Conservation (phyloP, 2,113 vertebrate genomes). For the Argyrosomus japonicus region DNA sequence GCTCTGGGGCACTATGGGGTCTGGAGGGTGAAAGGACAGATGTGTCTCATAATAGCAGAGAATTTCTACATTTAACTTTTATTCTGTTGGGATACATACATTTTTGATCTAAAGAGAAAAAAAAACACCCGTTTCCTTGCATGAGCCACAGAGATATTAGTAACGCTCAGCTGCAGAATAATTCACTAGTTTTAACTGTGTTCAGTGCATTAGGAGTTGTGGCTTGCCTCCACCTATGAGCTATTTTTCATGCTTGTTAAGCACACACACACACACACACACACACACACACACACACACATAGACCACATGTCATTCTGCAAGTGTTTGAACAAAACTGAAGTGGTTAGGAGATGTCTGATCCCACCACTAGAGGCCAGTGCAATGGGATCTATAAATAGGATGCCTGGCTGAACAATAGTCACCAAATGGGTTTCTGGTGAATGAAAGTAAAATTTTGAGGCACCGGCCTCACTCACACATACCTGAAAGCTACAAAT, state of each 20-base stretch:
- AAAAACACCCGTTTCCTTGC: neutral
- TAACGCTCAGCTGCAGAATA: slow-evolving; percentile 38
- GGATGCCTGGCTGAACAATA: slow-evolving; percentile 39
- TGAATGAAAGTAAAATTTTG: slow-evolving; percentile 46
- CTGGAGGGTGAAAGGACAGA: neutral
- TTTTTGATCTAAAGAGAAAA: no score
- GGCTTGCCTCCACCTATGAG: slow-evolving; percentile 43
- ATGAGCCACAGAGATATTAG: slow-evolving; percentile 14
- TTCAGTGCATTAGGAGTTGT: slow-evolving; percentile 17
- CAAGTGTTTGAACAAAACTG: neutral
- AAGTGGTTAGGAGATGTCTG: slow-evolving; percentile 23
- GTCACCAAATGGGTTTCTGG: slow-evolving; percentile 33
- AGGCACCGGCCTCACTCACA: neutral
- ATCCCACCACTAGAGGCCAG: slow-evolving; percentile 60
- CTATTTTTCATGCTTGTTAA: slow-evolving; percentile 40
- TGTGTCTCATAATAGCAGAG: neutral
- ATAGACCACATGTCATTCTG: neutral
- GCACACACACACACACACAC: neutral
- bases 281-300: no score
- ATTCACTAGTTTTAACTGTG: slow-evolving; percentile 21
- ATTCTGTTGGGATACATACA: no score
- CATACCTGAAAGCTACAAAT: slow-evolving; percentile 27
- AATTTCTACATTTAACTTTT: neutral
- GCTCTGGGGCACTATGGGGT: no score
- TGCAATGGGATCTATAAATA: slow-evolving; percentile 48